Percentiles rank a stretch among this genome's conserved stretches.
These are phyloP conservation scores for Gephyroberyx darwinii DNA, from an alignment of 2,797 vertebrate species.

Conservation along the genomic window DNA sequence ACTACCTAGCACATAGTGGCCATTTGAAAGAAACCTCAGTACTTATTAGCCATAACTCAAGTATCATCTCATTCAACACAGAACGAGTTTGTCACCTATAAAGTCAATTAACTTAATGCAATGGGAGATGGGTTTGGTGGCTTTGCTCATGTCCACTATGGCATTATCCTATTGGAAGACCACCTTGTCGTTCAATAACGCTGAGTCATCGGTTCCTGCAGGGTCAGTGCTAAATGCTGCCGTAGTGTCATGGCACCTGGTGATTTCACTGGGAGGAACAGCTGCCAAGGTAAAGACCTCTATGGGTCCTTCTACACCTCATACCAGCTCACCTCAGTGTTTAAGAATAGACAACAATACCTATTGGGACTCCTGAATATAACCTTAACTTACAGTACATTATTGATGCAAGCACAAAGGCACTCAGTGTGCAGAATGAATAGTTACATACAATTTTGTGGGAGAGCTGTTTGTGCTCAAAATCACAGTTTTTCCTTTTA, in stretches of 20 bases:
- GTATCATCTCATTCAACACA: conserved; percentile 34
- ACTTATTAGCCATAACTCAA: conserved; percentile 21
- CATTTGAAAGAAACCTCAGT: background rate
- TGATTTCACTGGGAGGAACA: conserved; percentile 53
- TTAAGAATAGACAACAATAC: conserved; percentile 18
- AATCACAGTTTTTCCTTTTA: too few relatives aligned
- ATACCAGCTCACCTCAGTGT: conserved; percentile 12
- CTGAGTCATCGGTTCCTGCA: conserved; percentile 65
- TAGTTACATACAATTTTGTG: too few relatives aligned
- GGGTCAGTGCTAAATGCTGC: conserved; percentile 62
- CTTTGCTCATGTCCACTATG: conserved; percentile 45
- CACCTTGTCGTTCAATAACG: conserved; percentile 55
- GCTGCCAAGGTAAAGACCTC: conserved; percentile 59
- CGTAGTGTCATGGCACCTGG: conserved; percentile 25
- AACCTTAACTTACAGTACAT: background rate
- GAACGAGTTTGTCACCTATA: conserved; percentile 23
- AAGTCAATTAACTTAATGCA: conserved; percentile 69
- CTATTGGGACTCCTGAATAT: conserved; percentile 6
- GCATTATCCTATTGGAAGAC: conserved; percentile 42
- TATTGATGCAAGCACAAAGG: background rate
- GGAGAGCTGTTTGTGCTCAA: too few relatives aligned
- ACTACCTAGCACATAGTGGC: background rate
- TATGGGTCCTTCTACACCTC: conserved; percentile 37
- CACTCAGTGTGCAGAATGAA: background rate
- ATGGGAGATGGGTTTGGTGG: conserved; percentile 53